Percentiles rank a stretch among this genome's conserved stretches.
Conservation (phyloP, 2,888 invertebrate species). For the Cenopis cana region DNA sequence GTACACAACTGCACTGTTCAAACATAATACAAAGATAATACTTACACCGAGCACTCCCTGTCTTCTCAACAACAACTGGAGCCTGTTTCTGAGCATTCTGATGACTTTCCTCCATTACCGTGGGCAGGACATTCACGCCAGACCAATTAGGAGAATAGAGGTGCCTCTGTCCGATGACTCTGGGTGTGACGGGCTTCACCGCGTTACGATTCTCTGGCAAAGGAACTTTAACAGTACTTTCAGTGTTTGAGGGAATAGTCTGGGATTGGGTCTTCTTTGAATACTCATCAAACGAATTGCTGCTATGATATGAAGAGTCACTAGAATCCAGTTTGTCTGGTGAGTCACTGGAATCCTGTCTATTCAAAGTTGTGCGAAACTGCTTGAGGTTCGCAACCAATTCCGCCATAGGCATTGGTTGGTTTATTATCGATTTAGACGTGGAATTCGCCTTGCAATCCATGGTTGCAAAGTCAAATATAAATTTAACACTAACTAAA, state of each 20-base stretch:
- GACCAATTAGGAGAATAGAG: no score
- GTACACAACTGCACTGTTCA: constrained; percentile 41
- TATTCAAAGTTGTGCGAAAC: constrained; percentile 61
- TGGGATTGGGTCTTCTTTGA: not conserved
- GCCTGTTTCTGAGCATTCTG: constrained; percentile 66
- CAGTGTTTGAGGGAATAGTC: not conserved
- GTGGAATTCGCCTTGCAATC: constrained; percentile 67
- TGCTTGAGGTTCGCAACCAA: constrained; percentile 74
- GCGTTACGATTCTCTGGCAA: constrained; percentile 12
- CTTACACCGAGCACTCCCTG: constrained; percentile 74
- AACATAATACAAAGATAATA: no score
- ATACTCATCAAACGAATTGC: constrained; percentile 58
- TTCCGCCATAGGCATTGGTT: constrained; percentile 79
- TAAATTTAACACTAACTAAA: constrained; percentile 3
- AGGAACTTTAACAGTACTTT: constrained; percentile 13
- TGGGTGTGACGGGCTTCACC: not conserved
- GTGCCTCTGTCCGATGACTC: no score
- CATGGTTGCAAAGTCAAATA: constrained; percentile 18
- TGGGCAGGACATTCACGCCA: constrained; percentile 28
- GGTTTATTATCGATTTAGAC: constrained; percentile 75
- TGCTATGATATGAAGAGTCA: constrained; percentile 69
- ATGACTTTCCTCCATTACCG: constrained; percentile 64
- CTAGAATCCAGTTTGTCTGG: constrained; percentile 67
- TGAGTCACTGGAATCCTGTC: constrained; percentile 65
- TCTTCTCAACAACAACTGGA: constrained; percentile 68